These are phyloP conservation scores for Dreissena rostriformis DNA, from an alignment of 1,140 invertebrate genomes.

Conservation along the genomic window DNA sequence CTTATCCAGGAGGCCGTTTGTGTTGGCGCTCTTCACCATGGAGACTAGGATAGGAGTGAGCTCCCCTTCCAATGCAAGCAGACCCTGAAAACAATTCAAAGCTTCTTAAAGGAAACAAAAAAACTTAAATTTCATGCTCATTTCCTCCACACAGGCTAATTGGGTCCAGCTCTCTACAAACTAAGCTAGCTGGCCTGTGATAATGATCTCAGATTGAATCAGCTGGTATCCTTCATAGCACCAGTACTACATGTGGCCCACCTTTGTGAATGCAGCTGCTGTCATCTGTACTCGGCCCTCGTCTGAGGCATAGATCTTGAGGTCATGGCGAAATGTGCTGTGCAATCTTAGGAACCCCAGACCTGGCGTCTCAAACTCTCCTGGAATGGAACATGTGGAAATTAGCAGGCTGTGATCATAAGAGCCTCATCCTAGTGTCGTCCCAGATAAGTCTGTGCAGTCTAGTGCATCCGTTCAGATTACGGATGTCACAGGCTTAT, in stretches of 20 bases:
- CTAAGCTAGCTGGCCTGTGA: no score
- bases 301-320: constrained; percentile 99
- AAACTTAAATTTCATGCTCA: no score
- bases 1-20: constrained; percentile 98
- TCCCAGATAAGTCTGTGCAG: not conserved
- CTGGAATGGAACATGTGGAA: constrained; percentile 55
- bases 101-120: no score
- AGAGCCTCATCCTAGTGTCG: not conserved
- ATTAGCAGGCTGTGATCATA: no score
- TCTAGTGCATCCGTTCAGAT: no score
- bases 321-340: constrained; percentile 98
- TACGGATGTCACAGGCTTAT: no score
- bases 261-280: constrained; percentile 99
- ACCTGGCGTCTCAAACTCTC: constrained; percentile 84
- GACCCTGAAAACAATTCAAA: constrained; percentile 82
- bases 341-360: constrained; percentile 96
- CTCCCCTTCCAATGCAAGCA: constrained; percentile 98
- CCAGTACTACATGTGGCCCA: constrained; percentile 62
- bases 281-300: constrained; percentile 99
- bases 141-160: no score
- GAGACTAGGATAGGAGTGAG: constrained; percentile 99
- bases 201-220: no score
- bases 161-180: no score
- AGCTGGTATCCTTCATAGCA: no score
- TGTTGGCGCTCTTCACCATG: constrained; percentile 99